A percentile compares a stretch with the other conserved stretches of the same genome.
Evolutionary conservation across 2,113 vertebrate genomes (phyloP).

Genomic region (Egretta garzetta): DNA sequence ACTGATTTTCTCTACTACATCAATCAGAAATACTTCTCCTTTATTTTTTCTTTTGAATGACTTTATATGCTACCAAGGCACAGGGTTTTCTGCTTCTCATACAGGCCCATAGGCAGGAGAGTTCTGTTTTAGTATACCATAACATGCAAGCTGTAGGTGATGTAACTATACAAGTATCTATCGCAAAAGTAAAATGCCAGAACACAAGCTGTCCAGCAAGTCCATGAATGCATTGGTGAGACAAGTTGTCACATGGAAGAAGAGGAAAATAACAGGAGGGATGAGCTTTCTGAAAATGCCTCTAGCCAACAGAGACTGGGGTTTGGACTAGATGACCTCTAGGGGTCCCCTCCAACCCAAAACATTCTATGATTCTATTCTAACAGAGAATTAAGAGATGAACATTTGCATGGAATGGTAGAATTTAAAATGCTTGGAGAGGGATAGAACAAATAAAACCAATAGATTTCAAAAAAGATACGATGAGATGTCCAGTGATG

Average conservation of each 20-base stretch:
- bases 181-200: not conserved
- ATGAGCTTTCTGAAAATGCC: not conserved
- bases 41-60: not conserved
- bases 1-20: not conserved
- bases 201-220: not conserved
- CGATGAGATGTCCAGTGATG: not conserved
- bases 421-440: not conserved
- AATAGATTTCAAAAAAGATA: not conserved
- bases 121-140: not conserved
- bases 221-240: not conserved
- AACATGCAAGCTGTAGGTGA: not conserved
- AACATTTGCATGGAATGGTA: not conserved
- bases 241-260: not conserved
- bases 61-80: not conserved
- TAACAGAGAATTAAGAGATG: not conserved
- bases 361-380: too few relatives aligned
- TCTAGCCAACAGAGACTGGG: not conserved
- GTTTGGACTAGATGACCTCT: too few relatives aligned
- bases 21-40: not conserved
- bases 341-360: too few relatives aligned
- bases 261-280: not conserved
- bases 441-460: not conserved
- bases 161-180: not conserved
- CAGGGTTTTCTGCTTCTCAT: not conserved
- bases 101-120: not conserved